phyloP scores from a whole-genome alignment of 2,113 vertebrate genomes.

The Antigone vipio region DNA sequence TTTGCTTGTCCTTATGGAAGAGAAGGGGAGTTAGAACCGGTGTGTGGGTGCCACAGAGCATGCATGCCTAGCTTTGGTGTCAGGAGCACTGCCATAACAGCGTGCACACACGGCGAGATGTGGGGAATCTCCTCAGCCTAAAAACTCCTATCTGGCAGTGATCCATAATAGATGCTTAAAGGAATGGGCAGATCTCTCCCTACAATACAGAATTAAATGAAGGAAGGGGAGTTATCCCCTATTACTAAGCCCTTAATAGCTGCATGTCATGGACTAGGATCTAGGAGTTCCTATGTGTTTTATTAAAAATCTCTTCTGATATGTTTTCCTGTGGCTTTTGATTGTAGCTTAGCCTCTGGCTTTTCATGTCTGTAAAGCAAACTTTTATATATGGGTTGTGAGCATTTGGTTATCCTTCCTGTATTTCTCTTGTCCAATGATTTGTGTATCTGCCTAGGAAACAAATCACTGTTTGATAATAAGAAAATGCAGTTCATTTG shows the following conservation, averaged over 20 bases:
- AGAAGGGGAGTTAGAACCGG: background rate
- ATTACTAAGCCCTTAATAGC: background rate
- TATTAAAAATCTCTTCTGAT: background rate
- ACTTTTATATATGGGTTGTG: background rate
- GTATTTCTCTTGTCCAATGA: background rate
- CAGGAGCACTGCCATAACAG: fast-evolving
- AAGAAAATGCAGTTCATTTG: background rate
- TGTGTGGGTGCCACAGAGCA: fast-evolving
- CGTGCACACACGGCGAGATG: fast-evolving
- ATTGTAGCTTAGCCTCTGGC: background rate
- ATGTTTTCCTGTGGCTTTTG: background rate
- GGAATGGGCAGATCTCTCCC: background rate
- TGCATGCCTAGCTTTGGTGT: too few relatives aligned
- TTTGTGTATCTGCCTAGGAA: background rate
- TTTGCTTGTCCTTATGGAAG: fast-evolving
- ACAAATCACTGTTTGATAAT: background rate
- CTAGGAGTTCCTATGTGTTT: background rate
- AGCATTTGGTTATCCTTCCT: background rate
- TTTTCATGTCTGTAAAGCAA: background rate
- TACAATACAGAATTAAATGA: background rate
- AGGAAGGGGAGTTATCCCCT: background rate
- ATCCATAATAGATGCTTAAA: fast-evolving
- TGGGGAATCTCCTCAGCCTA: background rate
- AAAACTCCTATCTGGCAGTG: background rate
- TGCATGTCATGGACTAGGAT: background rate